Conservation (phyloP, 2,113 vertebrate species). For the Psephotus haematonotus region DNA sequence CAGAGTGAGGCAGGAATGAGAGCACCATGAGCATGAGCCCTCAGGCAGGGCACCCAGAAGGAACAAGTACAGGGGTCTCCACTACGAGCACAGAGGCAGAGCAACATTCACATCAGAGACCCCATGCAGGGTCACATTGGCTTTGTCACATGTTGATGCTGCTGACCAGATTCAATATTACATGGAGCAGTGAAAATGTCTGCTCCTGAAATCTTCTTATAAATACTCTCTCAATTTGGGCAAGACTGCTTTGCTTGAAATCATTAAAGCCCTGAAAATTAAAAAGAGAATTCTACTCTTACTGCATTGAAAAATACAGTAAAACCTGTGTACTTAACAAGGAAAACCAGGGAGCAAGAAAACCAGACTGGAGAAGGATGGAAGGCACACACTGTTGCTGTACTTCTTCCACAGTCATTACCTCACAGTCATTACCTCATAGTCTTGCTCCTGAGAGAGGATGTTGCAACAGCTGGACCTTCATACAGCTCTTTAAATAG, state of each 20-base stretch:
- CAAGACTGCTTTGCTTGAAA: not conserved
- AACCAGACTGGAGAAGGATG: not conserved
- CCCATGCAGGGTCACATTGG: not conserved
- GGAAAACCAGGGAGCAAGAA: fast-evolving
- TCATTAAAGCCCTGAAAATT: not conserved
- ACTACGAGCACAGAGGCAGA: fast-evolving
- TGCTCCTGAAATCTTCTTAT: not conserved
- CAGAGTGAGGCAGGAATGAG: not conserved
- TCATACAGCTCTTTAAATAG: too few species aligned
- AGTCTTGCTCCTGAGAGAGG: too few species aligned
- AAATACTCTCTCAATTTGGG: not conserved
- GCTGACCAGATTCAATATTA: too few species aligned
- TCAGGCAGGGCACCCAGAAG: fast-evolving
- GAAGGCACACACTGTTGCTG: fast-evolving
- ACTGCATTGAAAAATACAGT: too few species aligned
- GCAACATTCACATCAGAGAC: not conserved
- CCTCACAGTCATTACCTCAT: not conserved
- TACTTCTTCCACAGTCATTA: not conserved
- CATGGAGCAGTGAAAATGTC: not conserved
- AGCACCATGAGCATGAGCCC: fast-evolving
- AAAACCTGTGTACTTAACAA: not conserved
- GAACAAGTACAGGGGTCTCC: not conserved
- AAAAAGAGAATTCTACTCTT: not conserved
- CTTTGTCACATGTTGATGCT: fast-evolving
- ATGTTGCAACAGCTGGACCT: fast-evolving